Evolutionary conservation across 2,113 vertebrate genomes (phyloP), one percentile per base, ranked within the genome.

Genomic region (Sinocyclocheilus rhinocerous): DNA sequence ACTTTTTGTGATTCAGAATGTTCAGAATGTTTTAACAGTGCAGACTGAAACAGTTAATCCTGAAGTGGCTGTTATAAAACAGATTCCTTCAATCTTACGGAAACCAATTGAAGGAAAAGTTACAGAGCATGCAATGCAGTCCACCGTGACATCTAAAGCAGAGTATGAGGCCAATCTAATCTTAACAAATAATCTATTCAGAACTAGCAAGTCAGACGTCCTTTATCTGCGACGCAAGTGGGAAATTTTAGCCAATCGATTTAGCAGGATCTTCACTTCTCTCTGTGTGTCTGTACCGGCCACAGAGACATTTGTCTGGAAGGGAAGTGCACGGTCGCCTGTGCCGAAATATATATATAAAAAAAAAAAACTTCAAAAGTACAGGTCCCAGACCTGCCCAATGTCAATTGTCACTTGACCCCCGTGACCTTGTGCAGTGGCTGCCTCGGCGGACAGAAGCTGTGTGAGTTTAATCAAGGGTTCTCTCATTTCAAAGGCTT

Each of bases 381-480:
- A 52, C 81, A 85, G 77, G 45, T 87, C 50, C 63, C 80, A 92
- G 91, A 91, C 80, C 92, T 94, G 94, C 88, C 85, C 87, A 26
- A 33, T 91, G 93, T 94, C 93, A 94, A 93, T 90, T 91, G 89
- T 93, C 92, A 93, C 92, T 94, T 93, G 92, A 93, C 91, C 85
- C 83, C 87, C 59, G 50, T 83, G 77, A 45, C 86, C 57, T 78
- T 72, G 67, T 84, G 87, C 91, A 63, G 77, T 83, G 88, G 82
- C 87, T 84, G 90, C 91, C 85, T 89, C 89, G 89, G 90, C 12
- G 77, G 33, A 18, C 79, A 65, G 90, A 87, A 88, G 90, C 91
- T 87, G 91, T 84, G 83, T 90, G 91, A 88, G 91, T 88, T 93
- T 93, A 93, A 94, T 93, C 92, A 94, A 93, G 91, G 90, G 88